Conservation (phyloP, 2,797 vertebrate species). For the Uromys caudimaculatus region DNA sequence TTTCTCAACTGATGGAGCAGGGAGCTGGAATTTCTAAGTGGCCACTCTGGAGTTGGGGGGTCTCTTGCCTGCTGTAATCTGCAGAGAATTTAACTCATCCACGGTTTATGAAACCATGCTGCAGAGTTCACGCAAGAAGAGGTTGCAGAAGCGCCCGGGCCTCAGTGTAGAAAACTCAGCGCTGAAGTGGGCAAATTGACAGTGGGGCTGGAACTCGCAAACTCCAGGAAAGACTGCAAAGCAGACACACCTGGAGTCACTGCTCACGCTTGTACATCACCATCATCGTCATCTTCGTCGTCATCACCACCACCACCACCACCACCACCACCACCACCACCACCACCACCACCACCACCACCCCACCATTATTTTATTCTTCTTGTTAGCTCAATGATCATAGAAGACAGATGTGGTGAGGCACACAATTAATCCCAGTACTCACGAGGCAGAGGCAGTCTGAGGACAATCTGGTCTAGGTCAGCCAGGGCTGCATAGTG, state of each 20-base stretch:
- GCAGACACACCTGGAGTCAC: not conserved
- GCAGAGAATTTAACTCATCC: conserved; percentile 52
- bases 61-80: conserved; percentile 42
- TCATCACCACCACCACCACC: too few relatives aligned
- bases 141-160: not conserved
- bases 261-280: not conserved
- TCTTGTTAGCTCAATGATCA: not conserved
- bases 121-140: not conserved
- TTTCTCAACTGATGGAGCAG: conserved; percentile 55
- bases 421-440: not conserved
- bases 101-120: not conserved
- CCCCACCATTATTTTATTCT: not conserved
- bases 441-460: not conserved
- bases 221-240: not conserved
- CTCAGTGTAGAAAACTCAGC: not conserved
- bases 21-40: conserved; percentile 33
- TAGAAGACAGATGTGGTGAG: not conserved
- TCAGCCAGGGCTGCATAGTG: not conserved
- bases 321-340: too few relatives aligned
- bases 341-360: too few relatives aligned
- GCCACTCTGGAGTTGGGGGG: conserved; percentile 35
- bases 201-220: not conserved
- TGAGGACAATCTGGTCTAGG: not conserved
- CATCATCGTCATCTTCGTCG: too few relatives aligned
- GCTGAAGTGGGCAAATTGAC: not conserved